Evolutionary conservation across 2,888 invertebrate species (phyloP).

Genomic region (Leptopilina syphax): DNA sequence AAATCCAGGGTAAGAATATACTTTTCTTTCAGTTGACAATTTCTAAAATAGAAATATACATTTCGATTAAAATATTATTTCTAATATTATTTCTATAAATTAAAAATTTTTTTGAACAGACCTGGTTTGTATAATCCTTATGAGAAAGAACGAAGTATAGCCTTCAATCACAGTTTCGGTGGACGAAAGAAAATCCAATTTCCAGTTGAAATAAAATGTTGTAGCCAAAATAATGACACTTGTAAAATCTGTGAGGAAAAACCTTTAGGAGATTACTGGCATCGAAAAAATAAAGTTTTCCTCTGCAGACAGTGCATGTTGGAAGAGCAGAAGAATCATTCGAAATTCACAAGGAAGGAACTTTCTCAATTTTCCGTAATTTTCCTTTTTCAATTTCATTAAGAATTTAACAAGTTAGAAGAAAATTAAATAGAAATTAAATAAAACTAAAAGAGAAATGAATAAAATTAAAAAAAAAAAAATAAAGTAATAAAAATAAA

Average conservation of each 20-base stretch:
- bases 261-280: constrained; percentile 78
- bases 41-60: background rate
- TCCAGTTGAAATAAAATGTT: constrained; percentile 76
- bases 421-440: no score
- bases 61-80: no score
- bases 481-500: background rate
- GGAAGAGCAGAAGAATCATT: constrained; percentile 68
- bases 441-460: no score
- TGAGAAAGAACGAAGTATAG: constrained; percentile 62
- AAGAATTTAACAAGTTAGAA: no score
- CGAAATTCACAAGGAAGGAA: constrained; percentile 63
- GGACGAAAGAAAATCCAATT: constrained; percentile 74
- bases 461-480: no score
- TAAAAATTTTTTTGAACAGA: constrained; percentile 54
- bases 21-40: background rate
- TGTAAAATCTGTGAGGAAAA: constrained; percentile 75
- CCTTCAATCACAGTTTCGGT: constrained; percentile 75
- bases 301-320: constrained; percentile 77
- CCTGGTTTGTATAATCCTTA: constrained; percentile 64
- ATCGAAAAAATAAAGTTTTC: constrained; percentile 70
- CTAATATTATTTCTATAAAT: no score
- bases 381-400: no score
- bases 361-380: constrained; percentile 60
- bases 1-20: constrained; percentile 66
- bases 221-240: constrained; percentile 71